These are phyloP conservation scores for Ophiodon elongatus DNA, from an alignment of 2,113 vertebrate genomes.

Conservation along the genomic window DNA sequence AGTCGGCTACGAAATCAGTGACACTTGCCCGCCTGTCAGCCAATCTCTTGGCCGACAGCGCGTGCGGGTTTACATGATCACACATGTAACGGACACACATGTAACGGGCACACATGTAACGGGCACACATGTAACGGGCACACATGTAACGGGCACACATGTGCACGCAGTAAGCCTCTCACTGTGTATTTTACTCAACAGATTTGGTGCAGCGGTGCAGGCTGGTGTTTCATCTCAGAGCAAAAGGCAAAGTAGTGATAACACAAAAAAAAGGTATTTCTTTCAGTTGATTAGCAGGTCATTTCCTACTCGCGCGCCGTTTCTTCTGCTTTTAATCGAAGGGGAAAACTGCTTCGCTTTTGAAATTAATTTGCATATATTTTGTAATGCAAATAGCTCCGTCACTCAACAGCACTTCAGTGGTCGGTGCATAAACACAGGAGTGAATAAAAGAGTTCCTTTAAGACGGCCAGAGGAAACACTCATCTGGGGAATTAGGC, in stretches of 20 bases:
- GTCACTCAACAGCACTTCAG: conserved; percentile 3
- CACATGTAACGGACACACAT: not conserved
- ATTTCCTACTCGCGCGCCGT: not conserved
- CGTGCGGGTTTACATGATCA: too few species aligned
- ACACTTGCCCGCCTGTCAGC: conserved; percentile 53
- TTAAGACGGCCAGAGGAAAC: conserved; percentile 16
- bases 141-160: not conserved
- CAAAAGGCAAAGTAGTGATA: not conserved
- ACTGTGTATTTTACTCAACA: not conserved
- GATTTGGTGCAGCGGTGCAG: conserved; percentile 38
- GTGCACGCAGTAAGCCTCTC: not conserved
- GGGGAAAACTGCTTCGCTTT: not conserved
- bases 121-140: not conserved
- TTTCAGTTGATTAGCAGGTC: not conserved
- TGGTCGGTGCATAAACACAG: conserved; percentile 12
- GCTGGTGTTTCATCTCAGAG: conserved; percentile 21
- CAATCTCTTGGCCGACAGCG: conserved; percentile 21
- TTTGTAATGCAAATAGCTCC: conserved; percentile 12
- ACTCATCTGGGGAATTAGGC: not conserved
- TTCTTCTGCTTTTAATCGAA: conserved; percentile 7
- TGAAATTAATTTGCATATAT: conserved; percentile 24
- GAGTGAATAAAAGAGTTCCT: conserved; percentile 12
- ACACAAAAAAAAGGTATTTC: not conserved
- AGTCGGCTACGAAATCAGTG: conserved; percentile 45
- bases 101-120: not conserved